These are phyloP conservation scores for Dryococelus australis DNA, from an alignment of 2,888 invertebrate species.

Conservation along the genomic window DNA sequence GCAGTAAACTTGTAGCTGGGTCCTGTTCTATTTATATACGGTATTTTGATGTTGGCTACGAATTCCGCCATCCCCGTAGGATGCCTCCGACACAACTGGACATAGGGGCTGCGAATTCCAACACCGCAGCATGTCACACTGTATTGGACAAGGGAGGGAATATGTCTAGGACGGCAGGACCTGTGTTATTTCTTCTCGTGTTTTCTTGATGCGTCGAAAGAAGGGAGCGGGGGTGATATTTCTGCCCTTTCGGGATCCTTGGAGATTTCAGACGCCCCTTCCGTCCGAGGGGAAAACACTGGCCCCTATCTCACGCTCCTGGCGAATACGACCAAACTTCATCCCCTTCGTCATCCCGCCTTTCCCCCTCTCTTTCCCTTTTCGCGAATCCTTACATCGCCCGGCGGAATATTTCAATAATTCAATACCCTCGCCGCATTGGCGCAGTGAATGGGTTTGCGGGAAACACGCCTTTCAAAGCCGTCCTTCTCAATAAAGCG, in stretches of 20 bases:
- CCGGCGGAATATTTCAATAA: constrained; percentile 9
- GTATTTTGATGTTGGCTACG: no score
- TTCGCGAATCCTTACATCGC: neutral
- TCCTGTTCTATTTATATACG: no score
- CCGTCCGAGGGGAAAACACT: no score
- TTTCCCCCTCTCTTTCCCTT: no score
- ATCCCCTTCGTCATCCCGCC: neutral
- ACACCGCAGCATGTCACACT: neutral
- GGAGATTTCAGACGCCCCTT: no score
- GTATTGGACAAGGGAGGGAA: neutral
- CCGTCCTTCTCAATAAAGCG: constrained; percentile 8
- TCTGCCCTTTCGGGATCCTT: no score
- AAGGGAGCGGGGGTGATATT: no score
- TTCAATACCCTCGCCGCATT: constrained; percentile 16
- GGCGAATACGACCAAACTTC: neutral
- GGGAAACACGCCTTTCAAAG: neutral
- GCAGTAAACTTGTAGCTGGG: no score
- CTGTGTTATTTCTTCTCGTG: neutral
- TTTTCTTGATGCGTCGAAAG: no score
- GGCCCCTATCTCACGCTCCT: neutral
- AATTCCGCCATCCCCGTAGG: no score
- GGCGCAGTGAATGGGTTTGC: constrained; percentile 11
- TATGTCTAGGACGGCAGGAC: neutral
- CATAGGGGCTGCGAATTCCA: no score
- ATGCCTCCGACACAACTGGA: no score